Percentiles rank a stretch among this genome's conserved stretches.
These are phyloP conservation scores for Alentia gelatinosa DNA, from an alignment of 2,888 invertebrate species.

Conservation along the genomic window DNA sequence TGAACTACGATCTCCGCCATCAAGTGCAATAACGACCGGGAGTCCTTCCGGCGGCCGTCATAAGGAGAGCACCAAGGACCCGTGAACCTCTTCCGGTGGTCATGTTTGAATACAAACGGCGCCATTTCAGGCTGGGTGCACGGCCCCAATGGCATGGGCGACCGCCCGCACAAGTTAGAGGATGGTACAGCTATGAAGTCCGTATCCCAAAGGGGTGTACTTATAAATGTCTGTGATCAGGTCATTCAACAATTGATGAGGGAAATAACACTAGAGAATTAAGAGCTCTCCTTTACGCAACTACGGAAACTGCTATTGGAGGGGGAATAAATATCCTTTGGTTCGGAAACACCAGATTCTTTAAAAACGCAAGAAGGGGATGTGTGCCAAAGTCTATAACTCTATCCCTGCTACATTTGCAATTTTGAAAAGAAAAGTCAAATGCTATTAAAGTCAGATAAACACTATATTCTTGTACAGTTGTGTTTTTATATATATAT, in stretches of 20 bases:
- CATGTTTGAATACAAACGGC: neutral
- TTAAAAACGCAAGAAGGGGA: neutral
- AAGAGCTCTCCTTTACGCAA: slow-evolving; percentile 10
- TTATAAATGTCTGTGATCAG: slow-evolving; percentile 40
- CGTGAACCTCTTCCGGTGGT: neutral
- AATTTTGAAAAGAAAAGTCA: neutral
- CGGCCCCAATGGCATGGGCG: neutral
- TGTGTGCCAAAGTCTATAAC: slow-evolving; percentile 28
- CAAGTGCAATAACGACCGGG: slow-evolving; percentile 4
- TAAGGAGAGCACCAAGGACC: neutral
- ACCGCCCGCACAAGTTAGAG: neutral
- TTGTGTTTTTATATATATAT: neutral
- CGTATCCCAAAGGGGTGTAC: neutral
- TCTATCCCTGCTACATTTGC: slow-evolving; percentile 38
- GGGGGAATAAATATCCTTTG: neutral
- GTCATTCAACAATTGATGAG: neutral
- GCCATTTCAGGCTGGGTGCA: neutral
- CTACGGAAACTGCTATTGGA: slow-evolving; percentile 39
- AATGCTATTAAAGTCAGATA: neutral
- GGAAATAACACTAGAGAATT: neutral
- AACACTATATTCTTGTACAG: neutral
- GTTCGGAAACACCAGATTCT: neutral
- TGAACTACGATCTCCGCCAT: neutral
- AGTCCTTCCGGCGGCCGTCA: neutral
- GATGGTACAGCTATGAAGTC: neutral